Evolutionary conservation across 2,113 vertebrate species (phyloP), one percentile per base, ranked within the genome.

Genomic region (Athene noctua): DNA sequence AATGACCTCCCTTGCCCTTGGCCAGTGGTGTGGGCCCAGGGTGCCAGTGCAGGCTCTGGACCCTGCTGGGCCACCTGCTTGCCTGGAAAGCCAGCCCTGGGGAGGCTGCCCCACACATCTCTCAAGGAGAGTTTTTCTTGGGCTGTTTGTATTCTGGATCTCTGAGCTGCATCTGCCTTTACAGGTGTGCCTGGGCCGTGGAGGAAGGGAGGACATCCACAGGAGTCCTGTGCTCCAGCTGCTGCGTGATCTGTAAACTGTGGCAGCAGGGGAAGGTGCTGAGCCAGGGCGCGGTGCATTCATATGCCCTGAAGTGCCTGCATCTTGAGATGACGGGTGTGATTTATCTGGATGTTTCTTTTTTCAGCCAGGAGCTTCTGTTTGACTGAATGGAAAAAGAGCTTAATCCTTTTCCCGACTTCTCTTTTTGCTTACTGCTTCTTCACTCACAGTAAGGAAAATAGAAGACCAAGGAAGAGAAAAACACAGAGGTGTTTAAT

Each of bases 1-100:
- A 89, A 11, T 94, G 95, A 96, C 94, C 95, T 95, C 80, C 44
- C 11, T 90, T 80, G 97, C 96, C 96, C 96, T 97, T 91, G 78
- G 81, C 21, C 30, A 62, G 67, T 21, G 29, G 65, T 23, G 5
- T 9, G n/a, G 93, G 95, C 40, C 34, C 93, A 78, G 70, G 78
- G 80, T 92, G 95, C 67, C 42, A 38, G 54, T 6, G 1, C 0
- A 0, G 54, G 10, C 1, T 1, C 67, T 26, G 55, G 26, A 55
- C 40, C 66, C 52, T 0, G 1, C 15, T 1, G 3, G 46, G 61
- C 68, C 0, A 3, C 42, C 59, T 34, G 44, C 34, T 57, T 1
- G 5, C 52, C 32, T 32, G 29, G 30, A 34, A 29, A 27, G 23
- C 44, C 57, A 52, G 51, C 22, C 78, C n/a, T 1, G 2, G 12